phyloP scores from a whole-genome alignment of 53 echinoderm and acorn worm species.

The Stichopus horrens region DNA sequence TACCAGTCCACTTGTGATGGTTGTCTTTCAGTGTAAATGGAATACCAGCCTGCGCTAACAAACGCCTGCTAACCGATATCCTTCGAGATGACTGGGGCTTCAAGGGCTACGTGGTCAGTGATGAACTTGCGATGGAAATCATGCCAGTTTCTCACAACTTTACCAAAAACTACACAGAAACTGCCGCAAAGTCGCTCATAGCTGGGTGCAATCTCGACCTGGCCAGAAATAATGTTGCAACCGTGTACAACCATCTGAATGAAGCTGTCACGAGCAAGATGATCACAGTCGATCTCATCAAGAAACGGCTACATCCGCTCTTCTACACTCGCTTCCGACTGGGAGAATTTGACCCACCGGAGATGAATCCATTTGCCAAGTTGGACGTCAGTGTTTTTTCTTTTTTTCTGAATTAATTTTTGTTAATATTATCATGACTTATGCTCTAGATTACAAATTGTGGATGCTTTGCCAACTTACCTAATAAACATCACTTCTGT shows the following conservation, averaged over 20 bases:
- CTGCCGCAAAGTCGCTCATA: constrained; percentile 56
- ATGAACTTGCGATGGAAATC: constrained; percentile 68
- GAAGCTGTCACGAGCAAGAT: constrained; percentile 58
- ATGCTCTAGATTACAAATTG: too few species aligned
- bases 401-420: too few species aligned
- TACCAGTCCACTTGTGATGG: neutral
- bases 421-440: too few species aligned
- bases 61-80: constrained; percentile 67
- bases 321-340: constrained; percentile 91
- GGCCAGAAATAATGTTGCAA: constrained; percentile 3
- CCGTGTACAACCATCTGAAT: constrained; percentile 57
- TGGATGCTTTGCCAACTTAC: too few species aligned
- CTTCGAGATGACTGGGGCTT: constrained; percentile 81
- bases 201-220: constrained; percentile 85
- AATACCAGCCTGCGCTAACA: constrained; percentile 78
- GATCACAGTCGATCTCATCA: constrained; percentile 51
- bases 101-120: constrained; percentile 89
- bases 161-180: constrained; percentile 68
- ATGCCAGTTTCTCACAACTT: constrained; percentile 60
- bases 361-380: constrained; percentile 73
- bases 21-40: constrained; percentile 75
- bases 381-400: constrained; percentile 28
- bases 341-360: constrained; percentile 82
- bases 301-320: constrained; percentile 55
- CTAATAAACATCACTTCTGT: too few species aligned